Percentiles rank a stretch among this genome's conserved stretches.
phyloP scores from a whole-genome alignment of 2,797 vertebrate species.

The Hydrolagus colliei region DNA sequence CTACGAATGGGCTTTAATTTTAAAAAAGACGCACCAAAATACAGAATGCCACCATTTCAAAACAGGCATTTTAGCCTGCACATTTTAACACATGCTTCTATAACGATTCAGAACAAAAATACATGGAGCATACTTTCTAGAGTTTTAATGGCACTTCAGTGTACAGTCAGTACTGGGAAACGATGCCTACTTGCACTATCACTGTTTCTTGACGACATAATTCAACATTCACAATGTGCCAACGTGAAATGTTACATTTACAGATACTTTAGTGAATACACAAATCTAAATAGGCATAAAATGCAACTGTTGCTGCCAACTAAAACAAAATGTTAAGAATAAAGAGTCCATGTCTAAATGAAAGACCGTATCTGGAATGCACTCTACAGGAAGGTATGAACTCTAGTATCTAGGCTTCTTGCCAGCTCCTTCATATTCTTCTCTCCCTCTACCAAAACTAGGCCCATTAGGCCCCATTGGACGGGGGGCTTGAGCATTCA shows the following conservation, averaged over 20 bases:
- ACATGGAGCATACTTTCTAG: constrained; percentile 32
- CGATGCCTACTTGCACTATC: constrained; percentile 27
- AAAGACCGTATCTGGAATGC: constrained; percentile 55
- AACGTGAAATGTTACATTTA: constrained; percentile 28
- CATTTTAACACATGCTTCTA: constrained; percentile 30
- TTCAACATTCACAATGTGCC: constrained; percentile 32
- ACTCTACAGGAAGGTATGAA: constrained; percentile 50
- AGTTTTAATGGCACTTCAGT: constrained; percentile 31
- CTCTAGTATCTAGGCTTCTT: constrained; percentile 97
- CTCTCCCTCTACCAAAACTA: constrained; percentile 91
- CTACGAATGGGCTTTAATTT: constrained; percentile 31
- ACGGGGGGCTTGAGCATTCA: constrained; percentile 63
- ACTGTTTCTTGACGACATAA: constrained; percentile 27
- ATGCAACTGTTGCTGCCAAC: constrained; percentile 30
- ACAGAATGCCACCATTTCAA: constrained; percentile 32
- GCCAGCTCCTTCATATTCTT: constrained; percentile 94
- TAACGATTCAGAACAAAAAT: constrained; percentile 29
- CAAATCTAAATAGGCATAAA: constrained; percentile 32
- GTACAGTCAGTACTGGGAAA: constrained; percentile 28
- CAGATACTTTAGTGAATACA: constrained; percentile 29
- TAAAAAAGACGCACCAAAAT: constrained; percentile 31
- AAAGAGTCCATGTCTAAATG: constrained; percentile 28
- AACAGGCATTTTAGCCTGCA: constrained; percentile 27
- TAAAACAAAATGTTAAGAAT: constrained; percentile 26
- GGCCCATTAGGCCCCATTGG: constrained; percentile 43